These are phyloP conservation scores for Lycophotia porphyrea DNA, from an alignment of 2,888 invertebrate species.

Conservation along the genomic window DNA sequence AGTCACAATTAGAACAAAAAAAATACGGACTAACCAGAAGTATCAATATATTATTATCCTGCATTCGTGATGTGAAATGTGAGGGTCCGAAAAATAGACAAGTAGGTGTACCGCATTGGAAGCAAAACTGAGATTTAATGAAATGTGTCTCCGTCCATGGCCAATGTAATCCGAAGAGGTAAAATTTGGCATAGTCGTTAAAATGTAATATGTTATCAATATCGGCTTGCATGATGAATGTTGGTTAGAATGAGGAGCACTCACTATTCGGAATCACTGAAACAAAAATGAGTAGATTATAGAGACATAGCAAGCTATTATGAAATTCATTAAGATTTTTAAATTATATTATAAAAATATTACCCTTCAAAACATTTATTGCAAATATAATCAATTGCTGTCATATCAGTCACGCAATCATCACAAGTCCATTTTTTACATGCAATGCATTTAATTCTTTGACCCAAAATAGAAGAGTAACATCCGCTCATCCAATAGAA, in stretches of 20 bases:
- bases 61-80: slow-evolving; percentile 9
- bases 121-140: slow-evolving; percentile 12
- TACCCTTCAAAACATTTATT: too few species aligned
- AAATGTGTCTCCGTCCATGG: slow-evolving; percentile 12
- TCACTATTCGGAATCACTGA: slow-evolving; percentile 4
- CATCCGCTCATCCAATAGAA: too few species aligned
- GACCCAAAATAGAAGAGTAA: slow-evolving; percentile 10
- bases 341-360: too few species aligned
- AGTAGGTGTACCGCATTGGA: slow-evolving; percentile 11
- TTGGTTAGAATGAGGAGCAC: slow-evolving; percentile 9
- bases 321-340: too few species aligned
- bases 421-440: too few species aligned
- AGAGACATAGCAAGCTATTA: not conserved
- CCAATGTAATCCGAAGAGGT: slow-evolving; percentile 5
- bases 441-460: slow-evolving; percentile 2
- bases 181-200: slow-evolving; percentile 11
- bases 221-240: slow-evolving; percentile 12
- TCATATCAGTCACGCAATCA: too few species aligned
- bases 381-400: too few species aligned
- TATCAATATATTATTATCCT: slow-evolving; percentile 1
- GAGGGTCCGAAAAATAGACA: slow-evolving; percentile 5
- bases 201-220: slow-evolving; percentile 4
- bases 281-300: slow-evolving; percentile 4
- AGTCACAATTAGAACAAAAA: slow-evolving; percentile 8
- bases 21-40: slow-evolving; percentile 7